Percentiles rank a stretch among this genome's conserved stretches.
Conservation (phyloP, 92 coral and sea anemone species). For the Ricordea florida region DNA sequence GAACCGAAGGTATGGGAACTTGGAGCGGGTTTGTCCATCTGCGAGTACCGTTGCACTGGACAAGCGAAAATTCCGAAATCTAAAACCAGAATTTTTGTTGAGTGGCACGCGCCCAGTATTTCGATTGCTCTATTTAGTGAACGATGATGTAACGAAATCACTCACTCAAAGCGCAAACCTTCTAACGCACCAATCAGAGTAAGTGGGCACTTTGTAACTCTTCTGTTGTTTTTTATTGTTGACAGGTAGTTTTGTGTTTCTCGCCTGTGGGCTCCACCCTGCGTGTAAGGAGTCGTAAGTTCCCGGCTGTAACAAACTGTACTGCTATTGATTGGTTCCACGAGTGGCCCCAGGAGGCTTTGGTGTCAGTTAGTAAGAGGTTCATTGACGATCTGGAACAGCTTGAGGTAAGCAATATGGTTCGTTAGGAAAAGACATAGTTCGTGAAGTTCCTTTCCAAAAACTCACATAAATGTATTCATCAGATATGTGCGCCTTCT, state of each 20-base stretch:
- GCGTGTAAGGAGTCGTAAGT: constrained; percentile 98
- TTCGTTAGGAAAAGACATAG: not conserved
- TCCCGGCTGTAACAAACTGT: constrained; percentile 99
- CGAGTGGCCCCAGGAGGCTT: constrained; percentile 99
- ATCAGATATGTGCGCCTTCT: not conserved
- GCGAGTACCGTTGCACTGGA: no score
- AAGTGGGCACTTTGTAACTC: not conserved
- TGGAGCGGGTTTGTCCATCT: no score
- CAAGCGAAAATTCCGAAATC: no score
- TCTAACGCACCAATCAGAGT: no score
- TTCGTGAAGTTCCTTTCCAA: no score
- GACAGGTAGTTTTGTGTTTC: constrained; percentile 95
- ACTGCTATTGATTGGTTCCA: constrained; percentile 99
- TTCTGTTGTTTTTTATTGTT: not conserved
- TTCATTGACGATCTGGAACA: constrained; percentile 97
- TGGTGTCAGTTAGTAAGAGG: constrained; percentile 98
- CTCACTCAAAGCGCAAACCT: no score
- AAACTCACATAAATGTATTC: not conserved
- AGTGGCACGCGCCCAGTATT: no score
- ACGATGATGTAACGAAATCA: no score
- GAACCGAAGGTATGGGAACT: no score
- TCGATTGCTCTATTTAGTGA: no score
- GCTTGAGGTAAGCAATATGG: constrained; percentile 67
- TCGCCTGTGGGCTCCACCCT: constrained; percentile 99
- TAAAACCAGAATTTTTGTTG: no score